phyloP scores from a whole-genome alignment of 1,140 invertebrate species.

The Nomia melanderi region DNA sequence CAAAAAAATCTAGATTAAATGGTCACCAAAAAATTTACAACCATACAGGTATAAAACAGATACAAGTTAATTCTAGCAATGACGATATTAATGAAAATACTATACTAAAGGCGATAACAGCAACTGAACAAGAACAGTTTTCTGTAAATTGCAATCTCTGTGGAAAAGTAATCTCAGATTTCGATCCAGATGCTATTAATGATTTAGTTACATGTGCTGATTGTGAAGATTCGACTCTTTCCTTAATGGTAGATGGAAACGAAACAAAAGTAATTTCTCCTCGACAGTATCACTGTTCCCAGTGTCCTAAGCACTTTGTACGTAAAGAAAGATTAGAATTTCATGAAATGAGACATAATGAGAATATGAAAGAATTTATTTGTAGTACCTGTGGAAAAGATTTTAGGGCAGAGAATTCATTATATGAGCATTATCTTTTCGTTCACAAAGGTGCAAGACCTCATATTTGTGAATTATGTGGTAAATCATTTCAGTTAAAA shows the following conservation, averaged over 20 bases:
- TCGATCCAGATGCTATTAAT: slow-evolving; percentile 57
- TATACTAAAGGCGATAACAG: slow-evolving; percentile 21
- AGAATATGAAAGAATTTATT: slow-evolving; percentile 64
- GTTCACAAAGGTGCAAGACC: slow-evolving; percentile 66
- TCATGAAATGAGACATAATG: slow-evolving; percentile 65
- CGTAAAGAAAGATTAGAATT: slow-evolving; percentile 65
- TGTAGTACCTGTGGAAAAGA: slow-evolving; percentile 67
- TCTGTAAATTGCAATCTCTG: slow-evolving; percentile 58
- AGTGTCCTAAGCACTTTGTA: slow-evolving; percentile 62
- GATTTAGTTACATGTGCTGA: slow-evolving; percentile 52
- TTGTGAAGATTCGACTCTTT: slow-evolving; percentile 54
- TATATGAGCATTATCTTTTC: slow-evolving; percentile 66
- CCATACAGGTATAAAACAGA: slow-evolving; percentile 47
- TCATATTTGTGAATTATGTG: slow-evolving; percentile 64
- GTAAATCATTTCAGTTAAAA: slow-evolving; percentile 66
- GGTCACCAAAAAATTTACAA: slow-evolving; percentile 54
- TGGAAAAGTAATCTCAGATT: slow-evolving; percentile 52
- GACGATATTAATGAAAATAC: slow-evolving; percentile 10
- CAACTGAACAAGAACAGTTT: slow-evolving; percentile 17
- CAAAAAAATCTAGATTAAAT: slow-evolving; percentile 41
- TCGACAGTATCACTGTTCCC: slow-evolving; percentile 62
- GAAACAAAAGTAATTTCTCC: slow-evolving; percentile 57
- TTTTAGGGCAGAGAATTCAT: slow-evolving; percentile 63
- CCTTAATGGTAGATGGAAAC: slow-evolving; percentile 57
- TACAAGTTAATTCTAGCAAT: slow-evolving; percentile 17